Conservation (phyloP, 1,140 invertebrate genomes). For the Tribolium madens region DNA sequence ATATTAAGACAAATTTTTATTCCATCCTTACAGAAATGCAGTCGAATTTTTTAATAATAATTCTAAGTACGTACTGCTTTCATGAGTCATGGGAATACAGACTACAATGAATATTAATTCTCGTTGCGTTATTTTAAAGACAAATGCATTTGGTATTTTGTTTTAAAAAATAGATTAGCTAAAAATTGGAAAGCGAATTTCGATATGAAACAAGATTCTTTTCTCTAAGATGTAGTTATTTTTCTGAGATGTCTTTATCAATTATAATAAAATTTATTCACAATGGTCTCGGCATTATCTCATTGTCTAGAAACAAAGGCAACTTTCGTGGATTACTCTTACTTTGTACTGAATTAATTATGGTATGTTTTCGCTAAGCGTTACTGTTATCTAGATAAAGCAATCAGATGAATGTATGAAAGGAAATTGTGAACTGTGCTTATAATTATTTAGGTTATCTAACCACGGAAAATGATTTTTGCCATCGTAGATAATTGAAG, state of each 20-base stretch:
- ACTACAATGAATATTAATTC: slow-evolving; percentile 13
- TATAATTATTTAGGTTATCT: neutral
- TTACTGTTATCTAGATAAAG: slow-evolving; percentile 4
- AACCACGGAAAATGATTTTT: neutral
- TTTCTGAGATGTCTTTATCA: neutral
- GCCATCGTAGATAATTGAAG: neutral
- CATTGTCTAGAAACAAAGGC: slow-evolving; percentile 17
- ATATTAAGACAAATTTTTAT: slow-evolving; percentile 16
- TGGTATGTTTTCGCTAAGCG: slow-evolving; percentile 15
- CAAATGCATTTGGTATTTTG: slow-evolving; percentile 6
- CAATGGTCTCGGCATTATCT: slow-evolving; percentile 1
- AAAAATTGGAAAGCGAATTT: neutral
- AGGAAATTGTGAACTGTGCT: neutral
- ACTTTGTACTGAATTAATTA: slow-evolving; percentile 26
- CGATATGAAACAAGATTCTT: neutral
- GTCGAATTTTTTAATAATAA: slow-evolving; percentile 11
- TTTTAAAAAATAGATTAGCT: neutral
- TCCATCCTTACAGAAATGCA: neutral
- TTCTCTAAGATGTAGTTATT: slow-evolving; percentile 9
- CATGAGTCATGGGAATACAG: no score
- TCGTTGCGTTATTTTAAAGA: neutral
- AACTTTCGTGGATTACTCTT: slow-evolving; percentile 10
- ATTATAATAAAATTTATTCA: slow-evolving; percentile 21
- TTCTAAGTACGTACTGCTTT: neutral
- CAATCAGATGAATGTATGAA: neutral